Percentiles rank a stretch among this genome's conserved stretches.
Evolutionary conservation across 2,888 invertebrate genomes (phyloP).

Genomic region (Dicycla oo): DNA sequence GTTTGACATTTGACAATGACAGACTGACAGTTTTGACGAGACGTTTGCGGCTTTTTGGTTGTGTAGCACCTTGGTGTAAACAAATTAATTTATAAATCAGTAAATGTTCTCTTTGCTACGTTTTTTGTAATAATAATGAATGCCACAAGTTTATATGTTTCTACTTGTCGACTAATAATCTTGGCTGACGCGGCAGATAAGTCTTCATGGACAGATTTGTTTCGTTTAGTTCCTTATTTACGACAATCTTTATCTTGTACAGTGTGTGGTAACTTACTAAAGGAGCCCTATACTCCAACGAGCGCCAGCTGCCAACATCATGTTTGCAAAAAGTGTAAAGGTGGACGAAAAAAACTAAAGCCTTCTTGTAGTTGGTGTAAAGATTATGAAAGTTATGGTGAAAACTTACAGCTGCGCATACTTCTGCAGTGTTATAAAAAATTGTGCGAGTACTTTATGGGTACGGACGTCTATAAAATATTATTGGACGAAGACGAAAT

Average conservation of each 20-base stretch:
- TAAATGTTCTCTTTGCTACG: slow-evolving; percentile 73
- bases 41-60: slow-evolving; percentile 87
- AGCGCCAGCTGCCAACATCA: slow-evolving; percentile 96
- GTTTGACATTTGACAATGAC: slow-evolving; percentile 65
- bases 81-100: slow-evolving; percentile 76
- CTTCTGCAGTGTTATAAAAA: slow-evolving; percentile 97
- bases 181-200: slow-evolving; percentile 93
- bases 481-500: slow-evolving; percentile 89
- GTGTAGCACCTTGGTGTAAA: slow-evolving; percentile 83
- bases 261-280: slow-evolving; percentile 95
- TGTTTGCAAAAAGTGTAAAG: slow-evolving; percentile 96
- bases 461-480: slow-evolving; percentile 92
- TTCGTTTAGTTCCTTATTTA: slow-evolving; percentile 95
- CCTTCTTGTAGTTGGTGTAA: slow-evolving; percentile 96
- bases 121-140: slow-evolving; percentile 91
- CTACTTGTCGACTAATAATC: slow-evolving; percentile 95
- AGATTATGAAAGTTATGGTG: slow-evolving; percentile 95
- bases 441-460: slow-evolving; percentile 95
- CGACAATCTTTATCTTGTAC: slow-evolving; percentile 97
- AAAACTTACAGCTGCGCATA: slow-evolving; percentile 95
- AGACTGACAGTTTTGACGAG: slow-evolving; percentile 69
- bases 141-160: slow-evolving; percentile 95
- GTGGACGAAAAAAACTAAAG: slow-evolving; percentile 95
- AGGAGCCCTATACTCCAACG: slow-evolving; percentile 95
- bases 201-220: slow-evolving; percentile 95